phyloP scores from a whole-genome alignment of 2,113 vertebrate genomes.

The Stigmatopora nigra region DNA sequence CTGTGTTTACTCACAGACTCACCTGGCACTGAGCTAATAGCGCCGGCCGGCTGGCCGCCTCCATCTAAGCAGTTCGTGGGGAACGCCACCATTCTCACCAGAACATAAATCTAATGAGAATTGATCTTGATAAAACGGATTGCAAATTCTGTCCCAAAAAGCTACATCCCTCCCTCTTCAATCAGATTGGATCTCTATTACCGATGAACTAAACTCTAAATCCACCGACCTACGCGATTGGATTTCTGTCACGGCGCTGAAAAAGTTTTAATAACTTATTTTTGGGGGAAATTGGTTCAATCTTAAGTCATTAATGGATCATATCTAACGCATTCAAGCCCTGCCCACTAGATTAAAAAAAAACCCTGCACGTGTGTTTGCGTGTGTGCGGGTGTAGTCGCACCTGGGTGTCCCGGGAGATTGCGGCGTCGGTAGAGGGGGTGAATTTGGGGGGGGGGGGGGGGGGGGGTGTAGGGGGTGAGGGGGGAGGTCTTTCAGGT shows the following conservation, averaged over 20 bases:
- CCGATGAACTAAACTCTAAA: too few species aligned
- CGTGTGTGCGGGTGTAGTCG: constrained; percentile 17
- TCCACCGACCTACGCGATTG: too few species aligned
- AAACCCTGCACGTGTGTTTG: constrained; percentile 3
- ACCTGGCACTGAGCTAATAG: constrained; percentile 69
- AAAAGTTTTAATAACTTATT: too few species aligned
- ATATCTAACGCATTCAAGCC: too few species aligned
- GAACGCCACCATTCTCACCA: constrained; percentile 17
- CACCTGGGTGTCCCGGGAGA: constrained; percentile 55
- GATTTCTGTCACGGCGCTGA: too few species aligned
- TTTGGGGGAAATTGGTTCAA: too few species aligned
- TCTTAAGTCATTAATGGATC: too few species aligned
- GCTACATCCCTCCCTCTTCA: too few species aligned
- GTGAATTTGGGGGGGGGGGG: constrained; percentile 12
- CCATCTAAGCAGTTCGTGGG: constrained; percentile 61
- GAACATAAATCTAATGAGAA: constrained; percentile 5
- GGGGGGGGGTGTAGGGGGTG: constrained; percentile 1
- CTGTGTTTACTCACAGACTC: constrained; percentile 66
- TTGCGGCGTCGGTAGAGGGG: constrained; percentile 23
- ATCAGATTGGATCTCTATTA: too few species aligned
- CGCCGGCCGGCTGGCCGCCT: constrained; percentile 37
- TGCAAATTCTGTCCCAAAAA: too few species aligned
- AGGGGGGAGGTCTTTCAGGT: constrained; percentile 50
- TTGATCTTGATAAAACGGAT: too few species aligned
- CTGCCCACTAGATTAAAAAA: too few species aligned